phyloP scores from a whole-genome alignment of 2,888 invertebrate species.

The Troilus luridus region DNA sequence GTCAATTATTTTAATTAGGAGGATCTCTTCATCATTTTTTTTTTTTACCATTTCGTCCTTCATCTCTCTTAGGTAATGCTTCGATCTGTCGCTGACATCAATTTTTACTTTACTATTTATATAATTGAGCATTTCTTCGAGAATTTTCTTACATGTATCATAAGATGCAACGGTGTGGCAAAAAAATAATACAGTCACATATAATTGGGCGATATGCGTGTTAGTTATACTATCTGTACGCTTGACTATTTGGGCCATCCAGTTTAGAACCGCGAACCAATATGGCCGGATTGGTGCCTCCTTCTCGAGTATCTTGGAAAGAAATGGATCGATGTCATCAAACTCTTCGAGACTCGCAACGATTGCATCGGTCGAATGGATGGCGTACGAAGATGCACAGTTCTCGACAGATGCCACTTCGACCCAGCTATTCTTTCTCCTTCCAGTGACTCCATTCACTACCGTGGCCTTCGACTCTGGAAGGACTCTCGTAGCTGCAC shows the following conservation, averaged over 20 bases:
- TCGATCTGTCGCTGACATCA: neutral
- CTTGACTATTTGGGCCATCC: neutral
- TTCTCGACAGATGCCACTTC: neutral
- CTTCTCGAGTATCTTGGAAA: neutral
- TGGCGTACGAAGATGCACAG: neutral
- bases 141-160: neutral
- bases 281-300: neutral
- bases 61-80: neutral
- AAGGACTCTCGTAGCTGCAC: neutral
- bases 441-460: neutral
- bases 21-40: neutral
- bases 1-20: neutral
- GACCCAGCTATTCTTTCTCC: neutral
- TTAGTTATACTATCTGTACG: neutral
- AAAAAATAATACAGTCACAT: neutral
- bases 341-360: neutral
- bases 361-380: neutral
- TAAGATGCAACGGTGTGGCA: neutral
- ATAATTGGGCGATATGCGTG: conserved; percentile 1
- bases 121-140: neutral
- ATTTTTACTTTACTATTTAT: neutral
- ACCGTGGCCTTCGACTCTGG: neutral
- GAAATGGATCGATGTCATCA: neutral
- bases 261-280: neutral
- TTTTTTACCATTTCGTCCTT: neutral